Evolutionary conservation across 2,113 vertebrate genomes (phyloP).

Genomic region (Tachycineta bicolor): DNA sequence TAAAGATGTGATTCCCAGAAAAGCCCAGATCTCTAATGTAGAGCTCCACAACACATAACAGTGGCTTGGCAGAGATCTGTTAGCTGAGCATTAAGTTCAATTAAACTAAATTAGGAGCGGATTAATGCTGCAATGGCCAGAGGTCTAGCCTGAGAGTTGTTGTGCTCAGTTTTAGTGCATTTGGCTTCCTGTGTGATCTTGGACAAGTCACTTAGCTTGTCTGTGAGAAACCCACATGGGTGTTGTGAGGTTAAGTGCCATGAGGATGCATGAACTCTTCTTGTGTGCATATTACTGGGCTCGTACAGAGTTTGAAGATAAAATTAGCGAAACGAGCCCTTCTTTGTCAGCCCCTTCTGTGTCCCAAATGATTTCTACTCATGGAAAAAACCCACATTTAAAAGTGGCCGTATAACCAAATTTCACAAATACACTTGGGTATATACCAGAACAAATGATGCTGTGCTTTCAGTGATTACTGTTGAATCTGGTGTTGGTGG

Average conservation of each 20-base stretch:
- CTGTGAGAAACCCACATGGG: neutral
- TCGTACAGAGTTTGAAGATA: neutral
- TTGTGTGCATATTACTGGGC: neutral
- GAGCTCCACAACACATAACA: neutral
- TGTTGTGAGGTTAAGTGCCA: neutral
- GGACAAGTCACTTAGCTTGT: neutral
- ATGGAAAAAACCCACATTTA: accelerated
- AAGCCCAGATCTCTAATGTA: neutral
- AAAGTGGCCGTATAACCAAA: neutral
- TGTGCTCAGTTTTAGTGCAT: neutral
- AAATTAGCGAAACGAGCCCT: neutral
- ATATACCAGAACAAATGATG: neutral
- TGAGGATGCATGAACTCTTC: neutral
- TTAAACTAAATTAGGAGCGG: neutral
- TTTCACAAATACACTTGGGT: neutral
- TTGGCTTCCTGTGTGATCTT: conserved; percentile 24
- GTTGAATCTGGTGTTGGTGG: neutral
- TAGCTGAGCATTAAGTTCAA: neutral
- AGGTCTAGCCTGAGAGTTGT: neutral
- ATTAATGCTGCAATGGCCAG: neutral
- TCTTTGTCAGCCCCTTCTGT: neutral
- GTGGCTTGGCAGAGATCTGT: neutral
- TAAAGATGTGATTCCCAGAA: neutral
- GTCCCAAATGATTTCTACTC: neutral
- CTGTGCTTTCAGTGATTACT: neutral